Base-by-base conservation (phyloP, 2,797 vertebrate species). In the Syngnathus acus region DNA sequence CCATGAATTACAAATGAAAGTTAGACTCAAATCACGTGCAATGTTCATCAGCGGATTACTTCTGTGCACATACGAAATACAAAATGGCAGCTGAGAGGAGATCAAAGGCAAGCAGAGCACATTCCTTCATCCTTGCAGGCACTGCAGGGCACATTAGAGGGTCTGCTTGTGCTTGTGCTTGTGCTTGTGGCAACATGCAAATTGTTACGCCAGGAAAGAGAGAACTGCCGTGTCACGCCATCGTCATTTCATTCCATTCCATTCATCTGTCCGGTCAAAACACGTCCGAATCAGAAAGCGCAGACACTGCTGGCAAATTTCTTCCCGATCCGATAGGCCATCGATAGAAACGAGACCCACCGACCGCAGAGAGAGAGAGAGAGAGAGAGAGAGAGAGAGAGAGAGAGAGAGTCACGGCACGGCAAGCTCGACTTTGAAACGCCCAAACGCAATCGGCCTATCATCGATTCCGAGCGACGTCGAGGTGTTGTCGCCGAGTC, bases 161-260 rank as follows among this genome's bases (percentile, higher is more conserved):
- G 43, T 10, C 13, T 45, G 60, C 60, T 62, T 62, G n/a, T 23
- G 40, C 40, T 26, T 26, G 26, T 43, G 60, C 60, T 62, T 62
- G n/a, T 23, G 40, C 40, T 32, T 42, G 6, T 21, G 32, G 32
- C 32, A 43, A 43, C 60, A 62, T 62, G 40, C 60, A 45, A 45
- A 62, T 62, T 45, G 60, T 43, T 21, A 45, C n/a, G 60, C 40
- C 60, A 32, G 32, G 32, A 32, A 32, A 4, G 32, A 32, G 32
- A 32, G 32, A 32, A 32, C 32, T 61, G 6, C 40, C n/a, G 13
- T 54, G 39, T 42, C 39, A 21, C 40, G 17, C 9, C 58, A 19
- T 60, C 58, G 21, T 40, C 58, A 19, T 60, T 19, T 21, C n/a
- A n/a, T n/a, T n/a, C n/a, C n/a, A 60, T 23, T 45, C 40, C 3